Evolutionary conservation across 2,888 invertebrate genomes (phyloP).

Genomic region (Helleia helle): DNA sequence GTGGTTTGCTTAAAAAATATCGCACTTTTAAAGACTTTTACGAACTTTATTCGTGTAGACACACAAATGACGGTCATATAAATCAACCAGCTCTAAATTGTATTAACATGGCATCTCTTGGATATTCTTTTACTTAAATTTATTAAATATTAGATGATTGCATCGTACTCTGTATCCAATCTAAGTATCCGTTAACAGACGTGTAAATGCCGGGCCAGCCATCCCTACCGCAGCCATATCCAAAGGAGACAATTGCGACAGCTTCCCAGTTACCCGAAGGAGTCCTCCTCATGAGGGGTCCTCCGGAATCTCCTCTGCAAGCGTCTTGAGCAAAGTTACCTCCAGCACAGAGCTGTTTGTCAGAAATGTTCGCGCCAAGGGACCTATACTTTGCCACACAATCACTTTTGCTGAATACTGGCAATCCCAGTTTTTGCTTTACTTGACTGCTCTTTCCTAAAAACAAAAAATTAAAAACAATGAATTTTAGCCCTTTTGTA

Average conservation of each 20-base stretch:
- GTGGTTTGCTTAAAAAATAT: too few relatives aligned
- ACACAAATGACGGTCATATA: too few relatives aligned
- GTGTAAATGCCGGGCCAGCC: conserved; percentile 81
- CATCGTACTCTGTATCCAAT: conserved; percentile 70
- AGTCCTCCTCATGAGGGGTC: conserved; percentile 78
- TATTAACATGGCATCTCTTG: too few relatives aligned
- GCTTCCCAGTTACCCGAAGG: conserved; percentile 69
- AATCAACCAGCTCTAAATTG: too few relatives aligned
- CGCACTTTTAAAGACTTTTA: too few relatives aligned
- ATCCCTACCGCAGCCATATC: conserved; percentile 77
- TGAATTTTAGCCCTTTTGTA: too few relatives aligned
- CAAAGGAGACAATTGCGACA: conserved; percentile 80
- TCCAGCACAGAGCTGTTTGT: conserved; percentile 80
- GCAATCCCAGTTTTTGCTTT: conserved; percentile 77
- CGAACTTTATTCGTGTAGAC: too few relatives aligned
- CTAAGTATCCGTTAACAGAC: conserved; percentile 71
- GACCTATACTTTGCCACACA: conserved; percentile 68
- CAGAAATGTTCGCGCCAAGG: conserved; percentile 59
- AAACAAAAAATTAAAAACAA: conserved; percentile 21
- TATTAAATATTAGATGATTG: too few relatives aligned
- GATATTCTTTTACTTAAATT: too few relatives aligned
- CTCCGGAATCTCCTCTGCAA: conserved; percentile 85
- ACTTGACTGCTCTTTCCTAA: conserved; percentile 69
- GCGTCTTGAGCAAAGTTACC: conserved; percentile 79
- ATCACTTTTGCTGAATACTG: conserved; percentile 63